Evolutionary conservation across 2,888 invertebrate genomes (phyloP).

Genomic region (Malthinus flaveolus): DNA sequence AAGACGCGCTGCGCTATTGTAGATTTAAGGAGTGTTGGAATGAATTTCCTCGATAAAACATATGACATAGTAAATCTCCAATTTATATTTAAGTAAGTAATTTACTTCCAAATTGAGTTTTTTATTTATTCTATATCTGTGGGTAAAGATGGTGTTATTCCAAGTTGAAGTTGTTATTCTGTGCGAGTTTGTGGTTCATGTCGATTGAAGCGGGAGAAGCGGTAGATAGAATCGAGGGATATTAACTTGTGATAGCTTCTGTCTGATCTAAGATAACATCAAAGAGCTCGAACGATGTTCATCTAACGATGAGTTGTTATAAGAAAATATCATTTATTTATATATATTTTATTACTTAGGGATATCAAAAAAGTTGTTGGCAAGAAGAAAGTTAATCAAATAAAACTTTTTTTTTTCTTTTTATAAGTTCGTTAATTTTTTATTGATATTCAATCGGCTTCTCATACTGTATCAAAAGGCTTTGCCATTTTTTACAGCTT

Average conservation of each 20-base stretch:
- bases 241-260: constrained; percentile 38
- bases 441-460: too few relatives aligned
- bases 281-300: constrained; percentile 28
- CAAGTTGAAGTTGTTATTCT: constrained; percentile 31
- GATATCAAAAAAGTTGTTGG: background rate
- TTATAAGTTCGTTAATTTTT: background rate
- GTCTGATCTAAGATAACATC: constrained; percentile 33
- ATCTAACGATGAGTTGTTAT: constrained; percentile 29
- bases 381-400: background rate
- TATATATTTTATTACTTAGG: constrained; percentile 22
- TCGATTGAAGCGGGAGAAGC: constrained; percentile 27
- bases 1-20: background rate
- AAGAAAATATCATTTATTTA: constrained; percentile 27
- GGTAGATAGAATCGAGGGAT: constrained; percentile 33
- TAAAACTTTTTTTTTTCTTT: background rate
- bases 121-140: constrained; percentile 44
- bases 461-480: too few relatives aligned
- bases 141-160: constrained; percentile 32
- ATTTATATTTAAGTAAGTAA: constrained; percentile 49
- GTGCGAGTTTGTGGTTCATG: constrained; percentile 29
- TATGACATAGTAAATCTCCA: constrained; percentile 38
- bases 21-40: constrained; percentile 2
- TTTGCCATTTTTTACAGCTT: too few relatives aligned
- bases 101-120: constrained; percentile 48
- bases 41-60: constrained; percentile 27